Conservation (phyloP, 2,797 vertebrate species). For the Megalops cyprinoides region DNA sequence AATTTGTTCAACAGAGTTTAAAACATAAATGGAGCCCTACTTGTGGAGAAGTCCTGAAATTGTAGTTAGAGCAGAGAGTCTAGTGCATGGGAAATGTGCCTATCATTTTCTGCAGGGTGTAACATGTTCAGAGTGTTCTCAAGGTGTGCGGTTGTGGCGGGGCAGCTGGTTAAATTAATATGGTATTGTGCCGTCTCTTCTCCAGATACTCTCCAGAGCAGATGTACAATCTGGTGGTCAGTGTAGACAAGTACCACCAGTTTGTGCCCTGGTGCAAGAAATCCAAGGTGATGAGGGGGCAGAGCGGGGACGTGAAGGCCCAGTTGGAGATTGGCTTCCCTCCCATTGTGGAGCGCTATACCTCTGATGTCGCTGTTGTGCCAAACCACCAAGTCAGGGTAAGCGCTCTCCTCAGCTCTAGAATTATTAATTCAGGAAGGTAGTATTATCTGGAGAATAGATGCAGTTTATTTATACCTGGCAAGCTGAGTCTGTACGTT, state of each 20-base stretch:
- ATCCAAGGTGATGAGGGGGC: slow-evolving; percentile 83
- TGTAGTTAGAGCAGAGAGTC: no score
- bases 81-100: not conserved
- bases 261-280: slow-evolving; percentile 97
- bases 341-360: slow-evolving; percentile 88
- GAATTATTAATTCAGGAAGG: not conserved
- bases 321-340: slow-evolving; percentile 95
- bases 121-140: not conserved
- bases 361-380: slow-evolving; percentile 88
- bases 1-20: no score
- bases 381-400: slow-evolving; percentile 94
- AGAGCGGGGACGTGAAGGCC: slow-evolving; percentile 85
- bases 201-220: slow-evolving; percentile 91
- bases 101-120: not conserved
- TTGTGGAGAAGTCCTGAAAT: no score
- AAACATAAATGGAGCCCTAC: no score
- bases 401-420: slow-evolving; percentile 35
- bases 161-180: not conserved
- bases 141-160: not conserved
- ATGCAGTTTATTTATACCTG: not conserved
- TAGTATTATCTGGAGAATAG: not conserved
- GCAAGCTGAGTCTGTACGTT: not conserved
- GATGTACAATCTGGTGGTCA: slow-evolving; percentile 92
- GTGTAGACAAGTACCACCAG: slow-evolving; percentile 89
- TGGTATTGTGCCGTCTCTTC: not conserved